Evolutionary conservation across 2,113 vertebrate species (phyloP).

Genomic region (Oenanthe oenanthe): DNA sequence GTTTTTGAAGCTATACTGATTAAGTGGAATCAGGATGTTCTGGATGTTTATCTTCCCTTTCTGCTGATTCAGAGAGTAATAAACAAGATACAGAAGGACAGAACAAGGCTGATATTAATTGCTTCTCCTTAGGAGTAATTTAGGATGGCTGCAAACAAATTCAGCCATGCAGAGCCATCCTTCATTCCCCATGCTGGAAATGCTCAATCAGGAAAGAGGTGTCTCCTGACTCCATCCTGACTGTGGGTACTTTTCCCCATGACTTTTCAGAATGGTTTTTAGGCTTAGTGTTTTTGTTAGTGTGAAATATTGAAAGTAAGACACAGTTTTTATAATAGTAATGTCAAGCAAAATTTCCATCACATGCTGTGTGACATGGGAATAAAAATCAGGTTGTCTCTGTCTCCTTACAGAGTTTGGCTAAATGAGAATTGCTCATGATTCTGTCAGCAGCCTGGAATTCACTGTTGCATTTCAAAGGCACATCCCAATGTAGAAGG

Average conservation of each 20-base stretch:
- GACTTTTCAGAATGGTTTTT: not conserved
- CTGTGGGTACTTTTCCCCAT: fast-evolving
- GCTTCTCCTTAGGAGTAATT: not conserved
- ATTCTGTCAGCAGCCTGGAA: not conserved
- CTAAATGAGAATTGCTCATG: not conserved
- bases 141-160: not conserved
- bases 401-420: not conserved
- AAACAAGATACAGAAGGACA: not conserved
- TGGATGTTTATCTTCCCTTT: not conserved
- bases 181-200: not conserved
- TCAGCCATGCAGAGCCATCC: not conserved
- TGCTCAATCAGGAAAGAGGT: not conserved
- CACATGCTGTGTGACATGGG: not conserved
- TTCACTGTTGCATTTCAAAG: conserved; percentile 29
- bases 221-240: not conserved
- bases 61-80: not conserved
- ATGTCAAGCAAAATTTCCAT: not conserved
- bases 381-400: not conserved
- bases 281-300: not conserved
- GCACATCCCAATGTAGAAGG: not conserved
- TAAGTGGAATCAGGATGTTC: not conserved
- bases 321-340: not conserved
- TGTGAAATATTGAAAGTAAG: not conserved
- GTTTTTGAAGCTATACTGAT: not conserved
- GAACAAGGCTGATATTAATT: not conserved